Evolutionary conservation across 2,113 vertebrate species (phyloP), one percentile per base, ranked within the genome.

Genomic region (Oplegnathus fasciatus): DNA sequence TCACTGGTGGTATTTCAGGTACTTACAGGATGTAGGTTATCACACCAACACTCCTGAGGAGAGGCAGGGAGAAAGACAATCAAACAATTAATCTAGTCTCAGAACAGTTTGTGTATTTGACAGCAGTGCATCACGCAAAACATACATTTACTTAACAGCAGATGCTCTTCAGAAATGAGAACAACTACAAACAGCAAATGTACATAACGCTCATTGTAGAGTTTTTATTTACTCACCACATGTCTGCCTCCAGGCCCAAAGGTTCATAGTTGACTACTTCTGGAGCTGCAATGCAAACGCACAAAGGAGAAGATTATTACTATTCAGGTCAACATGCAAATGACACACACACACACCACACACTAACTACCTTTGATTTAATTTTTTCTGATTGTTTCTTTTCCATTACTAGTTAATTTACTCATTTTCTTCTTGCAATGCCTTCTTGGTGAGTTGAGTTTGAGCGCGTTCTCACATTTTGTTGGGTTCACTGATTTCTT

Each of bases 191-290:
- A 79, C 46, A 67, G 81, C 15, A 14, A 2, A 62, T 80, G 65
- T 13, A 14, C n/a, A 40, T 17, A 9, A 66, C 17, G 14, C 9
- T 81, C 8, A 11, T 0, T 42, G 30, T 14, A 6, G 24, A 62
- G 57, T 62, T 58, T 77, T 68, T 40, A 28, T 61, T 75, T 24
- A 85, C 98, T 98, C 95, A 99, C 98, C 98, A 99, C 98, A 99
- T 99, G 94, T 99, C 98, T 58, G 98, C 98, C 95, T 99, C 98
- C 74, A 99, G 96, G 85, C 98, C 98, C 86, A 99, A 94, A 26
- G 98, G 97, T 71, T 99, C 98, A 89, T 99, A 99, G 94, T 99
- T 99, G 70, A 99, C 98, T 76, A 99, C 97, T 94, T 99, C 98
- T 86, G 98, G 98, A 96, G 98, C 98, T 99, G 95, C 48, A 87